phyloP scores from a whole-genome alignment of 2,113 vertebrate genomes.

The Ibidorhyncha struthersii region DNA sequence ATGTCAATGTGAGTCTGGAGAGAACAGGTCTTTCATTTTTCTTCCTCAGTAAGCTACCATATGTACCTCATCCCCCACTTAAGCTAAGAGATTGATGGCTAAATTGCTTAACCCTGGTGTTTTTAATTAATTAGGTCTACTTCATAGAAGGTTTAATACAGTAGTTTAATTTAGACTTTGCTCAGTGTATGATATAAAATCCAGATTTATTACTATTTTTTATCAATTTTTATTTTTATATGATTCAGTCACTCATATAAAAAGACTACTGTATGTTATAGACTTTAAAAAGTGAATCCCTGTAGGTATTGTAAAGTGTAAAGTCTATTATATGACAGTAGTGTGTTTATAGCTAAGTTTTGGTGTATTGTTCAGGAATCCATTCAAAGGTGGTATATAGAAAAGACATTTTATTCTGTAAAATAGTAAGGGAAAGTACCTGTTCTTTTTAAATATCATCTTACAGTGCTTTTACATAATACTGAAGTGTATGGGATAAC shows the following conservation, averaged over 20 bases:
- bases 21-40: constrained; percentile 69
- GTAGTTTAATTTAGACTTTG: constrained; percentile 77
- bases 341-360: constrained; percentile 63
- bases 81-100: constrained; percentile 71
- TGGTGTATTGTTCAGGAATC: constrained; percentile 54
- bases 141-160: constrained; percentile 71
- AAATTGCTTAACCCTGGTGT: constrained; percentile 75
- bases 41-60: constrained; percentile 61
- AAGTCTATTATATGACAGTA: constrained; percentile 35
- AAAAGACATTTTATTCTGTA: constrained; percentile 35
- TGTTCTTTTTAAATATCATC: constrained; percentile 19
- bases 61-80: constrained; percentile 71
- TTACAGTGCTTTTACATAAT: constrained; percentile 24
- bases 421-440: constrained; percentile 32
- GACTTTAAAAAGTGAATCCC: constrained; percentile 67
- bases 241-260: constrained; percentile 59
- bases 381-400: constrained; percentile 31
- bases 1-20: constrained; percentile 54
- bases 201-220: constrained; percentile 75
- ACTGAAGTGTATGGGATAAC: constrained; percentile 1
- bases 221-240: constrained; percentile 77
- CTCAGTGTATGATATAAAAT: constrained; percentile 68
- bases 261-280: constrained; percentile 59
- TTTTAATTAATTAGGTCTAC: constrained; percentile 80
- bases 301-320: constrained; percentile 66